A percentile compares a stretch with the other conserved stretches of the same genome.
These are phyloP conservation scores for Ceyx cyanopectus DNA, from an alignment of 2,113 vertebrate species.

Conservation along the genomic window DNA sequence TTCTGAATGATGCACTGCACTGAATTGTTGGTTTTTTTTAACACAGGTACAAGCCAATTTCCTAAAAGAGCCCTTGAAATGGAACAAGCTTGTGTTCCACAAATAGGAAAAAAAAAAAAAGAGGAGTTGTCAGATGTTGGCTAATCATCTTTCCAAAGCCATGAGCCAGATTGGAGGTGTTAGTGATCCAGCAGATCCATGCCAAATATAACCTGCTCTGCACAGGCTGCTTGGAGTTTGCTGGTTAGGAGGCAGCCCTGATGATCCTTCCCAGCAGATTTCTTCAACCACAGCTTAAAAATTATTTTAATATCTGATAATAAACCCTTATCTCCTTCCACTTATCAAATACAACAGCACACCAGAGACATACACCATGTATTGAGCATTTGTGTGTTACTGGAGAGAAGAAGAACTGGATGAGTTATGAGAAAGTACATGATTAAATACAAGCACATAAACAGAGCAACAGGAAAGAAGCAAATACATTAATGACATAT, in stretches of 20 bases:
- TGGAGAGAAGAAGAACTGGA: constrained; percentile 16
- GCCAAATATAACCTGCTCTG: constrained; percentile 48
- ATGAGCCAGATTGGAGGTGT: constrained; percentile 42
- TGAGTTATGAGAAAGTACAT: constrained; percentile 15
- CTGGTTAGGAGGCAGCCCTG: constrained; percentile 9
- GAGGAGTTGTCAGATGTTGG: constrained; percentile 20
- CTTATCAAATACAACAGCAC: constrained; percentile 24
- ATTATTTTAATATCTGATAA: not conserved
- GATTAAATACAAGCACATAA: constrained; percentile 36
- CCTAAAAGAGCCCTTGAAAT: constrained; percentile 5
- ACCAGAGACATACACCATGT: constrained; percentile 11
- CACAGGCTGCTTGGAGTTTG: constrained; percentile 49
- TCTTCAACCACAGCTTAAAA: not conserved
- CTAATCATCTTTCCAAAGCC: constrained; percentile 37
- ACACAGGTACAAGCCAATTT: constrained; percentile 32
- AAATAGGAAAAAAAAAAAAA: constrained; percentile 52
- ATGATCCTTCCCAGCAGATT: constrained; percentile 40
- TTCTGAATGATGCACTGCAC: not conserved
- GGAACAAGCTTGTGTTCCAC: constrained; percentile 3
- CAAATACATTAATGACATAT: constrained; percentile 42
- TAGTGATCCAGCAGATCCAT: constrained; percentile 9
- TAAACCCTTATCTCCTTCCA: constrained; percentile 58
- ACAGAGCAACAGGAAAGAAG: constrained; percentile 38
- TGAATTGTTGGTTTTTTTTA: not conserved
- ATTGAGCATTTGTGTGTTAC: constrained; percentile 26